phyloP scores from a whole-genome alignment of 2,888 invertebrate species.

The Nomada ruficornis region DNA sequence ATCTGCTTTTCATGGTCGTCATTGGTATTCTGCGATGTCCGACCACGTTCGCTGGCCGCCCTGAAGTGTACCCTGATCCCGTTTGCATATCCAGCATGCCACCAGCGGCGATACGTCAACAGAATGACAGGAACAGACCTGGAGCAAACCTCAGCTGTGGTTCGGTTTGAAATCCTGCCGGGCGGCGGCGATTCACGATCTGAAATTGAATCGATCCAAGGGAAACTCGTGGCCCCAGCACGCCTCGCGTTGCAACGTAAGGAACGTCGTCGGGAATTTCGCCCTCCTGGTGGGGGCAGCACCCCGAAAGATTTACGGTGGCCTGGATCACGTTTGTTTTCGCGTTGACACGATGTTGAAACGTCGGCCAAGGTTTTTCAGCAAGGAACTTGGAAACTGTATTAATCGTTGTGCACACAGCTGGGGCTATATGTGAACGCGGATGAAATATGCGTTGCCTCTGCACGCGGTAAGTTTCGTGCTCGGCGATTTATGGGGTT shows the following conservation, averaged over 20 bases:
- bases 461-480: too few species aligned
- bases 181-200: conserved; percentile 12
- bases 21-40: conserved; percentile 39
- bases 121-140: conserved; percentile 47
- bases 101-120: conserved; percentile 66
- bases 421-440: too few species aligned
- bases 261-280: neutral
- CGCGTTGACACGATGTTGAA: neutral
- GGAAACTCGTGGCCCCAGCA: neutral
- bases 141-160: conserved; percentile 52
- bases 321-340: neutral
- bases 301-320: conserved; percentile 17
- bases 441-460: conserved; percentile 4
- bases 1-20: conserved; percentile 15
- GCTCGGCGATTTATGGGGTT: too few species aligned
- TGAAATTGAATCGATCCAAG: conserved; percentile 47
- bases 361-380: neutral
- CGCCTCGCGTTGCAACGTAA: neutral
- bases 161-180: conserved; percentile 47
- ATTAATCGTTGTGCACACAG: neutral
- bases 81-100: conserved; percentile 68
- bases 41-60: conserved; percentile 32
- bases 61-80: conserved; percentile 52
- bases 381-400: neutral
- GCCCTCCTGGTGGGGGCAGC: neutral